These are phyloP conservation scores for Metridium senile DNA, from an alignment of 92 coral and sea anemone species.

Conservation along the genomic window DNA sequence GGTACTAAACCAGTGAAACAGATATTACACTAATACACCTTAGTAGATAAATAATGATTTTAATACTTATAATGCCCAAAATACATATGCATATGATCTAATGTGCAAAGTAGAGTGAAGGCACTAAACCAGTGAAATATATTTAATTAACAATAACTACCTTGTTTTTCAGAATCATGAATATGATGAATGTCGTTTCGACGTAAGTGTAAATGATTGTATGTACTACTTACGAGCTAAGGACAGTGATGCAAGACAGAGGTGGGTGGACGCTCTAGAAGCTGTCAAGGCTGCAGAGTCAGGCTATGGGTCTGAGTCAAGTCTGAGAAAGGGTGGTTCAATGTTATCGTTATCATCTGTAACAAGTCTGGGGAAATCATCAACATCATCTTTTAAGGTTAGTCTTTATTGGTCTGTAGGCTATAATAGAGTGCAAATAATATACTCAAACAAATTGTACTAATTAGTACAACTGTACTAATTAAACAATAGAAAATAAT, in stretches of 20 bases:
- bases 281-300: constrained; percentile 98
- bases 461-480: too few relatives aligned
- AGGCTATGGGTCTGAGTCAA: constrained; percentile 98
- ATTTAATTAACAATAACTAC: too few relatives aligned
- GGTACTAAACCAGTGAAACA: too few relatives aligned
- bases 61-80: too few relatives aligned
- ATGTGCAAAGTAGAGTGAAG: too few relatives aligned
- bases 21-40: too few relatives aligned
- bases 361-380: constrained; percentile 90
- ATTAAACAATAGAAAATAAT: too few relatives aligned
- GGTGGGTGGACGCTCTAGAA: constrained; percentile 87
- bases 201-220: constrained; percentile 96
- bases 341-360: constrained; percentile 97
- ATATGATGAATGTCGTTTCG: constrained; percentile 98
- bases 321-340: constrained; percentile 93
- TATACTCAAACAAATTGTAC: not conserved
- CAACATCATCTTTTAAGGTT: constrained; percentile 96
- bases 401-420: not conserved
- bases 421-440: not conserved
- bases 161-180: constrained; percentile 70
- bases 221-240: constrained; percentile 89
- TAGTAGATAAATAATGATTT: too few relatives aligned
- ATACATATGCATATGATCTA: too few relatives aligned
- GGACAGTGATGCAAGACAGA: constrained; percentile 72
- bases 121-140: too few relatives aligned